Evolutionary conservation across 2,888 invertebrate genomes (phyloP).

Genomic region (Priocnemis perturbator): DNA sequence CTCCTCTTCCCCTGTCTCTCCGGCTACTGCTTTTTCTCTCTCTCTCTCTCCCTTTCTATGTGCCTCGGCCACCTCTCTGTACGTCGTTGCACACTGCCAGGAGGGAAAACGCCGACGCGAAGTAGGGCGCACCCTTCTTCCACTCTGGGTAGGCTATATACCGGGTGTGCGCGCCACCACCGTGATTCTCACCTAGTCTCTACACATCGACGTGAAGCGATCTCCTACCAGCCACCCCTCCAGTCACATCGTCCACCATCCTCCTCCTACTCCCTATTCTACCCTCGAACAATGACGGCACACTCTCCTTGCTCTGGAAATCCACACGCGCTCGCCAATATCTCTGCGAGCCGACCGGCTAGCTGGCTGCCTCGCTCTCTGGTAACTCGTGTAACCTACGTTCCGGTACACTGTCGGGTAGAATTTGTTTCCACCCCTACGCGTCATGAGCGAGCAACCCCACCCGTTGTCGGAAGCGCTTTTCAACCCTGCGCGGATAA

Average conservation of each 20-base stretch:
- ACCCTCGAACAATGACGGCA: not conserved
- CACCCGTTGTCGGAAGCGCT: constrained; percentile 36
- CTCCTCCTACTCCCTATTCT: constrained; percentile 17
- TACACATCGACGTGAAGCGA: constrained; percentile 31
- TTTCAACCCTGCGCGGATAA: constrained; percentile 32
- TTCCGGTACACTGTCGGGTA: constrained; percentile 24
- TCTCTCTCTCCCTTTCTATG: constrained; percentile 31
- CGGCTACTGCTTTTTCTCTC: constrained; percentile 25
- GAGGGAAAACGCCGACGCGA: constrained; percentile 65
- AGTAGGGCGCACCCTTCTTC: constrained; percentile 73
- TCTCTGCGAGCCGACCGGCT: no score
- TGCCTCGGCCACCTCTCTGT: not conserved
- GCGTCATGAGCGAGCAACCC: constrained; percentile 35
- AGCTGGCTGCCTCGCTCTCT: no score
- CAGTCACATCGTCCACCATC: constrained; percentile 17
- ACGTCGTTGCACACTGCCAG: constrained; percentile 46
- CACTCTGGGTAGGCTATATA: constrained; percentile 52
- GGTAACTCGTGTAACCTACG: constrained; percentile 25
- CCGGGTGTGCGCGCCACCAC: constrained; percentile 51
- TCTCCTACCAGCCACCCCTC: constrained; percentile 34
- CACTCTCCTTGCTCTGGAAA: no score
- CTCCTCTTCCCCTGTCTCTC: constrained; percentile 7
- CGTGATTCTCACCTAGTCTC: constrained; percentile 57
- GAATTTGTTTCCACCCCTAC: constrained; percentile 47
- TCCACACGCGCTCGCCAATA: no score